Evolutionary conservation across 2,888 invertebrate genomes (phyloP).

Genomic region (Acanthosoma haemorrhoidale): DNA sequence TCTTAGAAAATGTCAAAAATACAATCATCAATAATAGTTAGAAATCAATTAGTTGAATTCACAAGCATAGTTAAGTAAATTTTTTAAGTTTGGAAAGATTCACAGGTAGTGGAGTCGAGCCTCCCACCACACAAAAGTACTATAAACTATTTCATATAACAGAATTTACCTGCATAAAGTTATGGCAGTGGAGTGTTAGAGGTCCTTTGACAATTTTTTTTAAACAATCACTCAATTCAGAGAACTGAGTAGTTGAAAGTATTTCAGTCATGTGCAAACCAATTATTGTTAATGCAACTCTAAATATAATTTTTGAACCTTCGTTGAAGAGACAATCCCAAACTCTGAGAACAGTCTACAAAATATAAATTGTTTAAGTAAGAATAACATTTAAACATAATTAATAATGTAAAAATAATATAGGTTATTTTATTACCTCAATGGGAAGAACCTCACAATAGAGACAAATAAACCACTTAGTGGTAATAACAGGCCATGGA

Average conservation of each 20-base stretch:
- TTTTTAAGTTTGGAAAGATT: not conserved
- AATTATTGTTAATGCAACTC: slow-evolving; percentile 80
- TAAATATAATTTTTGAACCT: slow-evolving; percentile 86
- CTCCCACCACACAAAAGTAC: slow-evolving; percentile 11
- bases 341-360: slow-evolving; percentile 79
- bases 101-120: not conserved
- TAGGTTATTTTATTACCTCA: slow-evolving; percentile 53
- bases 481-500: slow-evolving; percentile 85
- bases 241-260: slow-evolving; percentile 72
- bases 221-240: slow-evolving; percentile 74
- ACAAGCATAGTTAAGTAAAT: not conserved
- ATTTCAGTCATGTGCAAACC: slow-evolving; percentile 65
- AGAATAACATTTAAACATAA: not conserved
- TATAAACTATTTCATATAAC: not conserved
- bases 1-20: too few relatives aligned
- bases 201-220: slow-evolving; percentile 73
- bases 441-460: slow-evolving; percentile 89
- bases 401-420: not conserved
- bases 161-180: slow-evolving; percentile 71
- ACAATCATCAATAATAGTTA: not conserved
- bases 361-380: slow-evolving; percentile 37
- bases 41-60: too few relatives aligned
- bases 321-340: slow-evolving; percentile 96
- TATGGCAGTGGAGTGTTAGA: slow-evolving; percentile 76
- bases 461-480: slow-evolving; percentile 93